Base-by-base conservation (phyloP, 2,888 invertebrate species). In the Hypercompe scribonia region DNA sequence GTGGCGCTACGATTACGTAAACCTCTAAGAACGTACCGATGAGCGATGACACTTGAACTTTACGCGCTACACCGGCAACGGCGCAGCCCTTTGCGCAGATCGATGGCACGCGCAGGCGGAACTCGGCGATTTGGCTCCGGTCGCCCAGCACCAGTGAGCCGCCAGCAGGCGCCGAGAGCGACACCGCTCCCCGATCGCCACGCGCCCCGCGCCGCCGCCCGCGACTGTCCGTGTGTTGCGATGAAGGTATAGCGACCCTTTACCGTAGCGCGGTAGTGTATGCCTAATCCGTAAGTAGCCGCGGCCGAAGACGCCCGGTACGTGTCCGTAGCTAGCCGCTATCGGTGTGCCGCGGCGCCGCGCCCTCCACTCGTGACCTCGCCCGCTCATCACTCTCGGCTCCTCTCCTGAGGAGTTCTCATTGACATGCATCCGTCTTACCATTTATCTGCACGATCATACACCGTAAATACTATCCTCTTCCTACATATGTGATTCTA, bases 221-320 rank as follows among this genome's bases (percentile, higher is more conserved):
- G 87, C 87, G 85, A 81, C 88, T 78, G 83, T 81, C 87, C 89
- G 89, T 90, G 89, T 91, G 94, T 95, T 94, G 94, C 94, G 90
- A 95, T 95, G 95, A 94, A 95, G 95, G 95, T 95, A 95, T 86
- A 90, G 89, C 88, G 87, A 85, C 88, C 91, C 88, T 87, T 88
- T 86, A 87, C 89, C 88, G 88, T 94, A 94, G 93, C 89, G 92
- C 91, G 90, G 86, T 94, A 94, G 92, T 90, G 90, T 92, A 91
- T 90, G 91, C 87, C 88, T 87, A 93, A 92, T 93, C 91, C 88
- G 91, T 93, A 93, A 90, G 92, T 92, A 91, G 90, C 90, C 89
- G 88, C 88, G 90, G 87, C 89, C 81, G 85, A 85, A 87, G 85
- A 82, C 84, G 83, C 90, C 89, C 90, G 93, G 92, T 92, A 90